These are phyloP conservation scores for Petrocephalus schoutedeni DNA, from an alignment of 2,797 vertebrate species.

Conservation along the genomic window DNA sequence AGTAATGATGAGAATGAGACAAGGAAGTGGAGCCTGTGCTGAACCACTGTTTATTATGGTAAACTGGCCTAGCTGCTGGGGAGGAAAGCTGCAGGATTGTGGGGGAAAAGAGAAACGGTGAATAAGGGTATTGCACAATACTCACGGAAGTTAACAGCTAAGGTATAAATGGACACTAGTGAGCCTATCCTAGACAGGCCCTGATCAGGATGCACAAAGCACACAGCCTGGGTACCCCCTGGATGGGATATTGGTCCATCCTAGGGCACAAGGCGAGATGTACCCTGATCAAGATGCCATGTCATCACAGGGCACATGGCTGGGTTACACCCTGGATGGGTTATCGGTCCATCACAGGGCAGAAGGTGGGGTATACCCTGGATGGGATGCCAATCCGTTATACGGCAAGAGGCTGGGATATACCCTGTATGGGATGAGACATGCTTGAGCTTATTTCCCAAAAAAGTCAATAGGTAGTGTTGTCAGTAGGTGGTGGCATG, in stretches of 20 bases:
- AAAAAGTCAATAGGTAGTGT: background rate
- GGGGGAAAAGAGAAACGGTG: background rate
- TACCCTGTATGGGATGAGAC: background rate
- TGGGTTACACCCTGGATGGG: background rate
- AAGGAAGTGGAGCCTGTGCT: background rate
- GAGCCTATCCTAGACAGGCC: background rate
- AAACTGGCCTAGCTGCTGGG: background rate
- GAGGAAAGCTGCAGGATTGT: background rate
- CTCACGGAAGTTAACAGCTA: background rate
- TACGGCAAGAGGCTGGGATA: background rate
- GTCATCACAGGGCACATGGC: too few relatives aligned
- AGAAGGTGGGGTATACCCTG: background rate
- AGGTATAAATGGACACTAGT: background rate
- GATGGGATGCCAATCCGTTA: background rate
- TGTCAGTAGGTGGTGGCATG: background rate
- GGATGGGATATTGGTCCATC: too few relatives aligned
- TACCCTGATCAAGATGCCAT: too few relatives aligned
- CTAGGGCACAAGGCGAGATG: too few relatives aligned
- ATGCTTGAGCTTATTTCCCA: background rate
- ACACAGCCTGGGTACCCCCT: too few relatives aligned
- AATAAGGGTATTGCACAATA: background rate
- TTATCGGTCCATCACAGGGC: background rate
- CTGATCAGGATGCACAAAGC: background rate
- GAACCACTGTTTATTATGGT: background rate
- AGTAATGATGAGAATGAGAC: background rate